Evolutionary conservation across 2,113 vertebrate genomes (phyloP).

Genomic region (Atherinomorus stipes): DNA sequence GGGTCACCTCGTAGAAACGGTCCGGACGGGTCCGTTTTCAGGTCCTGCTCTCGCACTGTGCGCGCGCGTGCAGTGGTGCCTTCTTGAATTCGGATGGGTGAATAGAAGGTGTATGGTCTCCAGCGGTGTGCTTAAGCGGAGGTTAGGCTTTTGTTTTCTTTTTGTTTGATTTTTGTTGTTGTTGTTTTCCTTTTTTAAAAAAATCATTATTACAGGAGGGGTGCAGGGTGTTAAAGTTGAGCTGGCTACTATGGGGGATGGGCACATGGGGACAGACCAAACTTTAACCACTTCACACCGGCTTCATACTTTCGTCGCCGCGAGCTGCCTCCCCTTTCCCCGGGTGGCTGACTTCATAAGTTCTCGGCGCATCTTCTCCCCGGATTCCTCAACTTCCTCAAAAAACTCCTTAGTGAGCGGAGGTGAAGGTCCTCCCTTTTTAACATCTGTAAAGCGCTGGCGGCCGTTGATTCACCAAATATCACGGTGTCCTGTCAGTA

Average conservation of each 20-base stretch:
- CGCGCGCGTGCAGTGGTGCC: not conserved
- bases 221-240: conserved; percentile 68
- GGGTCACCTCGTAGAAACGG: conserved; percentile 37
- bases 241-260: conserved; percentile 79
- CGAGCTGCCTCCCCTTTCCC: conserved; percentile 27
- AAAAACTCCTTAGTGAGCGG: conserved; percentile 13
- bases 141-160: conserved; percentile 58
- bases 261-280: conserved; percentile 73
- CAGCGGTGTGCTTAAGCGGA: conserved; percentile 22
- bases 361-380: conserved; percentile 28
- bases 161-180: conserved; percentile 14
- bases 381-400: conserved; percentile 65
- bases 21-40: conserved; percentile 14
- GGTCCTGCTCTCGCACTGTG: conserved; percentile 20
- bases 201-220: too few species aligned
- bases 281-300: conserved; percentile 84
- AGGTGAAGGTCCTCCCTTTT: not conserved
- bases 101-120: conserved; percentile 10
- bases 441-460: not conserved
- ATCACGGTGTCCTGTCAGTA: conserved; percentile 27
- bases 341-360: conserved; percentile 39
- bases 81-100: conserved; percentile 25
- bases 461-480: not conserved
- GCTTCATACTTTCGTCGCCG: conserved; percentile 50
- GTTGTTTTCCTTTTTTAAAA: too few species aligned